Evolutionary conservation across 2,113 vertebrate genomes (phyloP), one percentile per base, ranked within the genome.

Genomic region (Quiscalus mexicanus): DNA sequence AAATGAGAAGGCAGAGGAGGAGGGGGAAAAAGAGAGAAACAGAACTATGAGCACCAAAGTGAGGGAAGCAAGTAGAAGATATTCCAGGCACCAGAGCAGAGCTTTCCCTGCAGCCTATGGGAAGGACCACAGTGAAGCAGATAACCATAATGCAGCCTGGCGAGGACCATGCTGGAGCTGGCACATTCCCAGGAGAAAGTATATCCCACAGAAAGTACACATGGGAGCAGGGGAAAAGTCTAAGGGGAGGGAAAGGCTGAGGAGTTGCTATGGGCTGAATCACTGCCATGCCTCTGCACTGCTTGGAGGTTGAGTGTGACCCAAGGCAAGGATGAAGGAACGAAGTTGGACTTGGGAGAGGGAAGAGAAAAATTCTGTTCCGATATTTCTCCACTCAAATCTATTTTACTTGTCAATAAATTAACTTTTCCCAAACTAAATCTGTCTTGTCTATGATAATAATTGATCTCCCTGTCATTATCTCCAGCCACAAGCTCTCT

Each of bases 241-340:
- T 53, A 52, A 84, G 11, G 4, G 2, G 9, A 84, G 52, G 25
- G 25, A 84, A 8, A 2, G 1, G 11, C 24, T 77, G 69, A 50
- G 13, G 69, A 50, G 11, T 25, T 71, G 58, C 62, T 56, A 7
- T 20, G 12, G 33, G 15, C 18, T 50, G 31, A 39, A 44, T 45
- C 42, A 28, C 35, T 5, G 2, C 4, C 8, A 22, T 35, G 5
- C 50, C 13, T 45, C 41, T 65, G 35, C 1, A 1, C 7, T 60
- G 52, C 41, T 45, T 12, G 45, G 35, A 6, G 30, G 8, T 1
- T 55, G 53, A 15, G 25, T 55, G 24, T 23, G 28, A 56, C 39
- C 21, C 41, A 64, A 39, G 50, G 25, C 8, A 41, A 55, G 30
- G 33, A 18, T 9, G 16, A 56, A 49, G 35, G 52, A 76, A 37